Conservation (phyloP, 30 jellyfish, hydroid and myxozoan species). For the Pseudorhiza aurosa region DNA sequence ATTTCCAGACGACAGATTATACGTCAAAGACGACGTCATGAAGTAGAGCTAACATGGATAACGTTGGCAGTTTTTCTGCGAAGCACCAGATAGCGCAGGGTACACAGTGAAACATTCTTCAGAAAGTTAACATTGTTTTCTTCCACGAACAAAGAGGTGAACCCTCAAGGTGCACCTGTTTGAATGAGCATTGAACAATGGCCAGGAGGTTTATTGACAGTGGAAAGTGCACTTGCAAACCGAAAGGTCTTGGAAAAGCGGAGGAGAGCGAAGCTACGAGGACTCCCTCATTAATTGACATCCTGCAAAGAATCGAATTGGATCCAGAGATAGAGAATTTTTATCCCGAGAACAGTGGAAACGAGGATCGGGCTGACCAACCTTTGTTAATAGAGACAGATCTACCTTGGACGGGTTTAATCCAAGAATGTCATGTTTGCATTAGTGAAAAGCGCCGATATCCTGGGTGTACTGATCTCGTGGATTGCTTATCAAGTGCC, state of each 20-base stretch:
- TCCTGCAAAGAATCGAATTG: slow-evolving; percentile 28
- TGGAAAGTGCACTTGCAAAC: neutral
- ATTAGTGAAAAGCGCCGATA: slow-evolving; percentile 41
- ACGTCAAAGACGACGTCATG: slow-evolving; percentile 1
- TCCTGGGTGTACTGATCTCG: slow-evolving; percentile 41
- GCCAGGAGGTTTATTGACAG: slow-evolving; percentile 19
- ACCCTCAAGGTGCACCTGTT: too few species aligned
- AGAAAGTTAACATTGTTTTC: too few species aligned
- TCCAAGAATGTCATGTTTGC: slow-evolving; percentile 60
- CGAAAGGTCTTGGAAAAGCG: neutral
- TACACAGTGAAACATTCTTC: too few species aligned
- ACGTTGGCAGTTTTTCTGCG: too few species aligned
- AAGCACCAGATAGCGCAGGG: too few species aligned
- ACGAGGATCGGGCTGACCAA: slow-evolving; percentile 15
- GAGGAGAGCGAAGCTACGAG: neutral
- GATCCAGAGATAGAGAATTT: slow-evolving; percentile 43
- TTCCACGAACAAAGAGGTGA: too few species aligned
- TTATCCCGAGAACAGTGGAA: neutral
- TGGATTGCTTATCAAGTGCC: slow-evolving; percentile 13
- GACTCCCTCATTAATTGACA: slow-evolving; percentile 31
- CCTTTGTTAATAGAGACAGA: slow-evolving; percentile 11
- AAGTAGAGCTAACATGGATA: slow-evolving; percentile 2
- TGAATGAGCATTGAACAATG: neutral
- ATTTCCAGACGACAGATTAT: neutral
- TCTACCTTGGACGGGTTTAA: slow-evolving; percentile 18